Base-by-base conservation (phyloP, 1,140 invertebrate genomes). In the Frieseomelitta varia region DNA sequence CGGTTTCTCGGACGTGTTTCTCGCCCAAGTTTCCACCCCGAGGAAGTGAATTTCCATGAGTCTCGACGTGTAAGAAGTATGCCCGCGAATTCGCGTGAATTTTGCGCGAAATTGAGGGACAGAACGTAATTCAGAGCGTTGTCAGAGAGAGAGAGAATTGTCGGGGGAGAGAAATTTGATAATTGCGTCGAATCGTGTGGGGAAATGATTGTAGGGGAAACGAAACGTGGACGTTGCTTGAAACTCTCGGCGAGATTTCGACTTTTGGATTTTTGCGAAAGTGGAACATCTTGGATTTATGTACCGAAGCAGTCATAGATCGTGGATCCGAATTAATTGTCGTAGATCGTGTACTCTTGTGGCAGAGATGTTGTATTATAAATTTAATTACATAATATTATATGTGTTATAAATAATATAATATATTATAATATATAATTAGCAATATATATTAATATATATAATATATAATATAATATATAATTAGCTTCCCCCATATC, bases 31-130 rank as follows among this genome's bases (percentile, higher is more conserved):
- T 73, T 79, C 55, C 17, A 15, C 19, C 30, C 30, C 30, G 58
- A 34, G 19, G 34, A 82, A 86, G 69, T 61, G 47, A 51, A 56
- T n/a, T 69, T 71, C 53, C 71, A 27, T 27, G 24, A n/a, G 53
- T 53, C 17, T 30, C 30, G 30, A 30, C 30, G 30, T 30, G 30
- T 30, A 2, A 30, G 30, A 30, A 30, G 30, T 6, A 21, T 1
- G 6, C 67, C 0, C 11, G 14, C 3, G 14, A 21, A n/a, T 30
- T 30, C 0, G 0, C 47, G 47, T 27, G 11, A 73, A 53, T 73
- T 30, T 73, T 53, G 27, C n/a, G 21, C 47, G 15, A 19, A 27
- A 21, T 17, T 8, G n/a, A 24, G 17, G 15, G 11, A 53, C 19
- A 24, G 11, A 53, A 15, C 1, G 39, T 73, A 51, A n/a, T 53